Evolutionary conservation across 2,797 vertebrate genomes (phyloP).

Genomic region (Sebastiscus tertius): DNA sequence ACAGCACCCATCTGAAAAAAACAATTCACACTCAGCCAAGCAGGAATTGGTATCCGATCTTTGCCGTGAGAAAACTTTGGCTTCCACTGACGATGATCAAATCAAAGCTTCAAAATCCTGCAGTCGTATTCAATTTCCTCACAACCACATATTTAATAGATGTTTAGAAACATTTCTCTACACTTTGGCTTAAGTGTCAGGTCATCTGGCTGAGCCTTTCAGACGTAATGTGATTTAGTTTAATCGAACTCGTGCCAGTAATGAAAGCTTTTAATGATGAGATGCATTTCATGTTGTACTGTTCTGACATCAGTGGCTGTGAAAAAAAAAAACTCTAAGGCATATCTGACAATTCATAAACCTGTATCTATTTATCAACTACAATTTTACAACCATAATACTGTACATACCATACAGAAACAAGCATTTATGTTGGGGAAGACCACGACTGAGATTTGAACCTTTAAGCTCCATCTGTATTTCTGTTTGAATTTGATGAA

Average conservation of each 20-base stretch:
- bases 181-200: slow-evolving; percentile 25
- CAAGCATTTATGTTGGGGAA: not conserved
- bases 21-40: not conserved
- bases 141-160: slow-evolving; percentile 43
- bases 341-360: not conserved
- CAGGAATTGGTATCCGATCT: slow-evolving; percentile 22
- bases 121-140: slow-evolving; percentile 34
- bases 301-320: not conserved
- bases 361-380: not conserved
- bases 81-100: slow-evolving; percentile 26
- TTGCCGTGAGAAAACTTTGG: slow-evolving; percentile 11
- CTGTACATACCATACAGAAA: not conserved
- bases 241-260: slow-evolving; percentile 9
- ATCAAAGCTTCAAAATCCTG: slow-evolving; percentile 45
- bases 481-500: not conserved
- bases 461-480: not conserved
- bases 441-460: not conserved
- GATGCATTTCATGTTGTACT: slow-evolving; percentile 33
- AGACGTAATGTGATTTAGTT: slow-evolving; percentile 35
- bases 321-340: not conserved
- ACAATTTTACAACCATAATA: not conserved
- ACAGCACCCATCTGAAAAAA: not conserved
- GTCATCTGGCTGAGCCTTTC: slow-evolving; percentile 33
- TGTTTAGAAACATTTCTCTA: slow-evolving; percentile 57
- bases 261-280: slow-evolving; percentile 48